Conservation (phyloP, 2,797 vertebrate genomes). For the Tenualosa ilisha region DNA sequence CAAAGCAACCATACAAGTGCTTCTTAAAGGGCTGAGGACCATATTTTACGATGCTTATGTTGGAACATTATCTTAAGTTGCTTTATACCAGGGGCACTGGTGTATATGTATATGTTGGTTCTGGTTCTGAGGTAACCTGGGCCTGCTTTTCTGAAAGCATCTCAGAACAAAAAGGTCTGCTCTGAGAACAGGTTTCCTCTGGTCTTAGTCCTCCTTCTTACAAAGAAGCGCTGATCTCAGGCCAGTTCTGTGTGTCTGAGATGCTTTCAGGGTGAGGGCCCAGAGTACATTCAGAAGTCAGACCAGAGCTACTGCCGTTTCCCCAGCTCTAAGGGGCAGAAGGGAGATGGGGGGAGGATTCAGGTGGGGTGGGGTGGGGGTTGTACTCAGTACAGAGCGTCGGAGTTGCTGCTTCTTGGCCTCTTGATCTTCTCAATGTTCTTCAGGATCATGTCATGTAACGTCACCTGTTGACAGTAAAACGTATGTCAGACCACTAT, state of each 20-base stretch:
- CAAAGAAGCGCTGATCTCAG: background rate
- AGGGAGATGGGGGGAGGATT: constrained; percentile 42
- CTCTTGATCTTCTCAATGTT: constrained; percentile 99
- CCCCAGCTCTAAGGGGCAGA: background rate
- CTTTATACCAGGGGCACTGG: constrained; percentile 51
- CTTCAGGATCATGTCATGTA: constrained; percentile 99
- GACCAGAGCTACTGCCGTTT: background rate
- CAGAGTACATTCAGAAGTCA: background rate
- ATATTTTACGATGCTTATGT: constrained; percentile 48
- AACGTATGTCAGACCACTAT: background rate
- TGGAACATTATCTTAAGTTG: background rate
- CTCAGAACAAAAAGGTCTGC: background rate
- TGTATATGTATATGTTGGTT: constrained; percentile 32
- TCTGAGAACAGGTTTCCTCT: background rate
- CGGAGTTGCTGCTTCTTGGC: constrained; percentile 96
- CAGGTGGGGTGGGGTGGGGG: constrained; percentile 24
- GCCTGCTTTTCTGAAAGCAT: background rate
- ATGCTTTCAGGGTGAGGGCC: background rate
- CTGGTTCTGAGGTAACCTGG: constrained; percentile 57
- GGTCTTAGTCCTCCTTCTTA: background rate
- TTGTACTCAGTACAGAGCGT: constrained; percentile 83
- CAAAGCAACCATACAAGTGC: constrained; percentile 5
- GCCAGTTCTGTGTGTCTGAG: background rate
- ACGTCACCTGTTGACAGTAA: constrained; percentile 82
- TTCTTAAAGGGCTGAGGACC: constrained; percentile 51